Percentiles rank a stretch among this genome's conserved stretches.
phyloP scores from a whole-genome alignment of 64 coral and sea anemone species.

The Stylophora pistillata region DNA sequence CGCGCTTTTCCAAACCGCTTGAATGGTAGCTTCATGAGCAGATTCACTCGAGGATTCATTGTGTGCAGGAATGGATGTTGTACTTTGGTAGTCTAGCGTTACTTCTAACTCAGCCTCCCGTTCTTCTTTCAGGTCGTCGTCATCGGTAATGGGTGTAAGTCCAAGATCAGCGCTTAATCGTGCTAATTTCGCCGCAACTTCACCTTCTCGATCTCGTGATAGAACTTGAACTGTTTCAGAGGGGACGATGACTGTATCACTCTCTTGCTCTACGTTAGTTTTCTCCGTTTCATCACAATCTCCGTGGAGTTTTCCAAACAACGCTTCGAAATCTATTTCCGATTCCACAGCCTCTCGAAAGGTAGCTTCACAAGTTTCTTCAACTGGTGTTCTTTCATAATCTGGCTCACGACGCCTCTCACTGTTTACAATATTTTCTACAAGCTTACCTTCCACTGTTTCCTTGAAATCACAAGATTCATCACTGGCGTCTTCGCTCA shows the following conservation, averaged over 20 bases:
- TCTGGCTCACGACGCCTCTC: neutral
- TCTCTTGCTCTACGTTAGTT: neutral
- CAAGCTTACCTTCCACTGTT: conserved; percentile 4
- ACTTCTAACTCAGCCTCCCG: conserved; percentile 8
- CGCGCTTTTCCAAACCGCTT: conserved; percentile 26
- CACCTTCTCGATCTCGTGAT: neutral
- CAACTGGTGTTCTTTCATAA: conserved; percentile 23
- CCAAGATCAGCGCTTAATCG: neutral
- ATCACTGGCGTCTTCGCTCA: neutral
- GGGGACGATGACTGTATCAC: neutral
- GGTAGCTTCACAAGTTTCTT: conserved; percentile 11
- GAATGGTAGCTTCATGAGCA: conserved; percentile 2
- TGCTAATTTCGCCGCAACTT: neutral
- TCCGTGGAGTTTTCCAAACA: conserved; percentile 37
- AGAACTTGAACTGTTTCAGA: neutral
- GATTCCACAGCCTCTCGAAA: conserved; percentile 7
- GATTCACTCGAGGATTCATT: conserved; percentile 15
- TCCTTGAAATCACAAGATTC: neutral
- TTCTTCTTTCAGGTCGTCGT: neutral
- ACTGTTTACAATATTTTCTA: conserved; percentile 5
- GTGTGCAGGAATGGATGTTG: neutral
- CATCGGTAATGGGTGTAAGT: neutral
- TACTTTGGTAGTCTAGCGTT: neutral
- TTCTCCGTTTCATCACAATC: neutral
- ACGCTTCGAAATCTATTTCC: conserved; percentile 43